A percentile compares a stretch with the other conserved stretches of the same genome.
Conservation (phyloP, 1,140 invertebrate species). For the Lanistes nyassanus region DNA sequence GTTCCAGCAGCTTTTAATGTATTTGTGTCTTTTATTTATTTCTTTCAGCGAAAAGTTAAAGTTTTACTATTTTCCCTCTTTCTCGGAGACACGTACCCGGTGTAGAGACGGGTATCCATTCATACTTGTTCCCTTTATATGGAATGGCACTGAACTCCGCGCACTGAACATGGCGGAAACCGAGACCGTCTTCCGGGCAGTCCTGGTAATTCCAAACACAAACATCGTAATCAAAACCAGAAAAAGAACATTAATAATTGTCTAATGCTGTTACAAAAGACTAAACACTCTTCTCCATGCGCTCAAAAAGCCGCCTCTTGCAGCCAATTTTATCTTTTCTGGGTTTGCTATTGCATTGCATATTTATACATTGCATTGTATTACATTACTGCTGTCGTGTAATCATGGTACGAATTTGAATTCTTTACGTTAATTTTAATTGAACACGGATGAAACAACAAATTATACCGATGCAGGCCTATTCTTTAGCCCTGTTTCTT, state of each 20-base stretch:
- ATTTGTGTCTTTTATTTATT: not conserved
- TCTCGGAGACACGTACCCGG: conserved; percentile 76
- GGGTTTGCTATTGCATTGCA: too few species aligned
- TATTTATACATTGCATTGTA: too few species aligned
- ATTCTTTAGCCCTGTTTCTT: too few species aligned
- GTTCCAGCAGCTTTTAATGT: too few species aligned
- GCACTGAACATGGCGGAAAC: conserved; percentile 84
- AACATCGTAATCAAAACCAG: not conserved
- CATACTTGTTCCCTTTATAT: conserved; percentile 79
- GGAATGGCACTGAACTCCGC: conserved; percentile 78
- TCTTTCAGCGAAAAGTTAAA: not conserved
- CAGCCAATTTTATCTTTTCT: not conserved
- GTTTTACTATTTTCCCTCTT: not conserved
- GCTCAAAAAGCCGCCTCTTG: conserved; percentile 5
- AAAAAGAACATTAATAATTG: not conserved
- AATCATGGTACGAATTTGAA: too few species aligned
- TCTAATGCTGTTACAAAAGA: too few species aligned
- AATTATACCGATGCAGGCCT: too few species aligned
- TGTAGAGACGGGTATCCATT: conserved; percentile 86
- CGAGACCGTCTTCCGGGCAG: conserved; percentile 78
- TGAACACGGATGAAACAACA: too few species aligned
- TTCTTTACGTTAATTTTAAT: too few species aligned
- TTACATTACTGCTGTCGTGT: too few species aligned
- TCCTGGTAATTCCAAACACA: conserved; percentile 63
- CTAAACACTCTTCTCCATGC: too few species aligned